A percentile compares a stretch with the other conserved stretches of the same genome.
These are phyloP conservation scores for Lasiurus cinereus DNA, from an alignment of 2,113 vertebrate genomes.

Conservation along the genomic window DNA sequence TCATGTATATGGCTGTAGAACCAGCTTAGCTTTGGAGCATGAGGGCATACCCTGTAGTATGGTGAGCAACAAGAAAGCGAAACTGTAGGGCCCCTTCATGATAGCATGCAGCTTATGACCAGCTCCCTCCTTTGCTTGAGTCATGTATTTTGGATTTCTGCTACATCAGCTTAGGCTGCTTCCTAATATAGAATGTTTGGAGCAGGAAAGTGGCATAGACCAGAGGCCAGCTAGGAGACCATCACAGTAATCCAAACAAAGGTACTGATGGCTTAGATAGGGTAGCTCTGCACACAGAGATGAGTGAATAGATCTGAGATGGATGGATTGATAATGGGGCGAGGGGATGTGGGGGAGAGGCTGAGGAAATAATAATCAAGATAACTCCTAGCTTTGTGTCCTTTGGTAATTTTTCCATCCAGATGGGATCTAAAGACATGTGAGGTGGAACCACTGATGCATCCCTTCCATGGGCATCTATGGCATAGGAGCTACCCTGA, in stretches of 20 bases:
- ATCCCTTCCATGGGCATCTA: not conserved
- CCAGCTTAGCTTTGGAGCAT: not conserved
- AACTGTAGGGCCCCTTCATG: not conserved
- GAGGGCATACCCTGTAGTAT: not conserved
- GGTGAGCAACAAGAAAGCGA: not conserved
- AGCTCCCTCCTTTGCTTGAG: not conserved
- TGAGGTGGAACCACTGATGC: not conserved
- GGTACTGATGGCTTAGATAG: not conserved
- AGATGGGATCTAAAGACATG: not conserved
- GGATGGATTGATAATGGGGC: not conserved
- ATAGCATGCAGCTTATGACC: not conserved
- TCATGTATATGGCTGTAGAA: not conserved
- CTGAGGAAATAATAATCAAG: not conserved
- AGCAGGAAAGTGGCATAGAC: not conserved
- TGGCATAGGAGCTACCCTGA: not conserved
- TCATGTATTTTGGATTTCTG: not conserved
- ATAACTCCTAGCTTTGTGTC: not conserved
- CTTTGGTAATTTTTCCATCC: not conserved
- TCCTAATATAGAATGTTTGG: not conserved
- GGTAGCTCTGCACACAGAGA: not conserved
- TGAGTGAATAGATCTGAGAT: not conserved
- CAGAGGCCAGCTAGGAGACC: not conserved
- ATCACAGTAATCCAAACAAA: not conserved
- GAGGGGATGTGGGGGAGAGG: not conserved
- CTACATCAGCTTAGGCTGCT: not conserved